Conservation (phyloP, 1,140 invertebrate genomes). For the Chrysomallon squamiferum region DNA sequence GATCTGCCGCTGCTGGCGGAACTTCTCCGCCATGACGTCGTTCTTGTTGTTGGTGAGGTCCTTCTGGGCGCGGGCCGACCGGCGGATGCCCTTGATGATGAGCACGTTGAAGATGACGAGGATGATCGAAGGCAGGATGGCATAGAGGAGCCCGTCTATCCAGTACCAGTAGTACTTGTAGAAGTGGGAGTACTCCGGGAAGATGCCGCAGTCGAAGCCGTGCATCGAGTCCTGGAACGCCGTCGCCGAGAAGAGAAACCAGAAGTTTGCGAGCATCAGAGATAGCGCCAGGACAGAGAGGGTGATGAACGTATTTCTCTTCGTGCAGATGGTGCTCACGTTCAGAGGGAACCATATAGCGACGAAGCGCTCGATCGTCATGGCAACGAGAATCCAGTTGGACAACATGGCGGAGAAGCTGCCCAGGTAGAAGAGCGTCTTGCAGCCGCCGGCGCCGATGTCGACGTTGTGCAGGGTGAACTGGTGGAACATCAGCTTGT, state of each 20-base stretch:
- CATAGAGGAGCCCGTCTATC: slow-evolving; percentile 44
- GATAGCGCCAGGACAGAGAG: neutral
- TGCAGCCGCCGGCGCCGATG: slow-evolving; percentile 31
- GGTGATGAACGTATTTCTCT: too few species aligned
- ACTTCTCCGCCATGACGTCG: slow-evolving; percentile 25
- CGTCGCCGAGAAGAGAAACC: neutral
- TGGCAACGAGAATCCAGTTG: slow-evolving; percentile 46
- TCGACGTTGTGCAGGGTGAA: slow-evolving; percentile 21
- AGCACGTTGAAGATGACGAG: slow-evolving; percentile 44
- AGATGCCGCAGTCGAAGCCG: neutral
- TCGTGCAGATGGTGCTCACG: slow-evolving; percentile 20
- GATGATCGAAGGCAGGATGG: slow-evolving; percentile 37
- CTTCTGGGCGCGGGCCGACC: slow-evolving; percentile 34
- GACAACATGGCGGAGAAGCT: slow-evolving; percentile 33
- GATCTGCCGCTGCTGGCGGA: slow-evolving; percentile 45
- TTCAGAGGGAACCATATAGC: slow-evolving; percentile 44
- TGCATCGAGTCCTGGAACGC: too few species aligned
- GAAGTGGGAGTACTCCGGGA: slow-evolving; percentile 21
- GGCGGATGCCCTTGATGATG: slow-evolving; percentile 41
- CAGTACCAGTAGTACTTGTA: slow-evolving; percentile 40
- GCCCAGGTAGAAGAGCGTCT: slow-evolving; percentile 32
- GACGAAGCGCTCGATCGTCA: slow-evolving; percentile 43
- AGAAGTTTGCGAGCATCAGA: neutral
- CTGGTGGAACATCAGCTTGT: slow-evolving; percentile 34
- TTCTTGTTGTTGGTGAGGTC: slow-evolving; percentile 29